Base-by-base conservation (phyloP, 2,797 vertebrate species). In the Typhlichthys eigenmanni region DNA sequence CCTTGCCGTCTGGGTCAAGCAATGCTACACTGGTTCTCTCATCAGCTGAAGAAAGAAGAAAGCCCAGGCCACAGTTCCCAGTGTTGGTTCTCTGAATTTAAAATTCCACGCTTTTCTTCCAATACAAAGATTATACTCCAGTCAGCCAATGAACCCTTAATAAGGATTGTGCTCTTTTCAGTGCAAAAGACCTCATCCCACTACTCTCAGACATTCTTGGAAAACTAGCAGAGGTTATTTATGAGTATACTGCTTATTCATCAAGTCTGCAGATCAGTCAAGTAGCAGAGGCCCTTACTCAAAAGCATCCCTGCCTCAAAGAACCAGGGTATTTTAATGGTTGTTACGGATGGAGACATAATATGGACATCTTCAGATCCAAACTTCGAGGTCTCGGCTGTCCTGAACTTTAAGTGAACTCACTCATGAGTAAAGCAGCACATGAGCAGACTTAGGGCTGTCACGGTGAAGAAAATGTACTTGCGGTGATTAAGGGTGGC, bases 131-230 rank as follows among this genome's bases (percentile, higher is more conserved):
- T 68, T 54, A 29, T 47, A 38, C 56, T 69, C 57, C 50, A 75
- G 56, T 55, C 51, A 58, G 66, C 12, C 53, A 65, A 69, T 56
- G 60, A 16, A 16, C 4, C 13, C n/a, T 58, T 10, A 48, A 24
- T 51, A 17, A 17, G 2, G 1, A 50, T 64, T 62, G 62, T 54
- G 66, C 54, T 58, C 46, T 66, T 57, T 14, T 65, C 12, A 29
- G n/a, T 47, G n/a, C 38, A 29, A 62, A 58, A 71, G 29, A 61
- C 16, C 17, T 71, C 11, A 66, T 68, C 55, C 13, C 55, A 57
- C 58, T 75, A 46, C 72, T 71, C 9, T 57, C 47, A 63, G 65
- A 69, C 58, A 68, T 69, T 52, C 66, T 72, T 71, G 69, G 47
- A 66, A 69, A 57, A 47, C 34, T 56, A 52, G 16, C 62, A 4